Base-by-base conservation (phyloP, 2,797 vertebrate species). In the Cichlasoma orientale region DNA sequence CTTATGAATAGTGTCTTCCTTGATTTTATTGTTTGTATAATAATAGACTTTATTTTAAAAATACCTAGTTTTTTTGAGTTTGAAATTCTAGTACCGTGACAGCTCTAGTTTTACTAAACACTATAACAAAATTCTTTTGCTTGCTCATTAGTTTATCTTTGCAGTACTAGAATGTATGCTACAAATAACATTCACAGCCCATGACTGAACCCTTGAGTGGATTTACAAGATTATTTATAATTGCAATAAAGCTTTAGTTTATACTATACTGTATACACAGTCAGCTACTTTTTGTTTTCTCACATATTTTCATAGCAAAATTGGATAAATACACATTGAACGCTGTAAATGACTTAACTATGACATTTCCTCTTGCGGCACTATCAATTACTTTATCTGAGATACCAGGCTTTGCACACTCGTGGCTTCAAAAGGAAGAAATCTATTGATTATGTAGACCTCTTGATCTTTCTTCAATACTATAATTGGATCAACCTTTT, bases 401-500 rank as follows among this genome's bases (percentile, higher is more conserved):
- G 4, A 36, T 75, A 31, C 59, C 55, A 56, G 50, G 21, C 53
- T 76, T 66, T 27, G 58, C 57, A 57, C 47, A 21, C 19, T 29
- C 9, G 52, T 58, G 59, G 38, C 77, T 36, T 66, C n/a, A 27
- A 75, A 55, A 52, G 41, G 3, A 83, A 53, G 41, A 50, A 71
- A 66, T 3, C 19, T 47, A 85, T 85, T 77, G 38, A 89, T 87
- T 86, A 75, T 82, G 59, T 54, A 41, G 78, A 73, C 33, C n/a
- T 31, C 2, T 55, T 25, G 13, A 82, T 74, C 74, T 90, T 78
- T 86, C 16, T 69, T 25, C 18, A n/a, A 33, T 14, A 12, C 29
- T 68, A 29, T 31, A 27, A 13, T 59, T 18, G 44, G 14, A 70
- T 16, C 18, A 56, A 72, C 54, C 75, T 73, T 76, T 53, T 8